These are phyloP conservation scores for Caenorhabditis japonica DNA, from an alignment of 2,888 invertebrate species.

Conservation along the genomic window DNA sequence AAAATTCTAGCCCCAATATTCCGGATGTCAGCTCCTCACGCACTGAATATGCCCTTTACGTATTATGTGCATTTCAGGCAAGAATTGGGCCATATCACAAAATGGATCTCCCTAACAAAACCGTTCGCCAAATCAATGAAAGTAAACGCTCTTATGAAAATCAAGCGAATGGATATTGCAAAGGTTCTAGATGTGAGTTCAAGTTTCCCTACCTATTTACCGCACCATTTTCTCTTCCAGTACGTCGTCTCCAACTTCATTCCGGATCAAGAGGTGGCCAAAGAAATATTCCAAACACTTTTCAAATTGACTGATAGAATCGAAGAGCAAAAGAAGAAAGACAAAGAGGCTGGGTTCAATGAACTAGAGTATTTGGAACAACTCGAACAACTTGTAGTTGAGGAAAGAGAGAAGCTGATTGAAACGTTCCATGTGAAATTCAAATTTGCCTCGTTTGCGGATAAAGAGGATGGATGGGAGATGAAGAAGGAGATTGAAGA, in stretches of 20 bases:
- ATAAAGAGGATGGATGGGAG: background rate
- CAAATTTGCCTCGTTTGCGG: conserved; percentile 8
- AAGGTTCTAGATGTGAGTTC: conserved; percentile 13
- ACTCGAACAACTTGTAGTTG: background rate
- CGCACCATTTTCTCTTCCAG: conserved; percentile 4
- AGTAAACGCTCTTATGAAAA: conserved; percentile 33
- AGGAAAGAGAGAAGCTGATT: conserved; percentile 2
- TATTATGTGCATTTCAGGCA: too few species aligned
- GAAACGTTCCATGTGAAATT: conserved; percentile 12
- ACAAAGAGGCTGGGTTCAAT: conserved; percentile 14
- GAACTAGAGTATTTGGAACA: conserved; percentile 16
- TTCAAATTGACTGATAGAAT: conserved; percentile 11
- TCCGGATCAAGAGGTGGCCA: background rate
- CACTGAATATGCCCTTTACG: too few species aligned
- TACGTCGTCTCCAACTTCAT: conserved; percentile 32
- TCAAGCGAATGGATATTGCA: conserved; percentile 33
- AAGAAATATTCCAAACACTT: background rate
- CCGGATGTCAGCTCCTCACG: too few species aligned
- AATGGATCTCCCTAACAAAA: conserved; percentile 44
- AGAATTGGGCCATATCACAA: conserved; percentile 36
- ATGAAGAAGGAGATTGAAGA: conserved; percentile 8
- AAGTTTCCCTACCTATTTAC: background rate
- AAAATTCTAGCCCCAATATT: too few species aligned
- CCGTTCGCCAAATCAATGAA: conserved; percentile 36
- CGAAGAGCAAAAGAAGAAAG: conserved; percentile 7